Evolutionary conservation across 2,888 invertebrate species (phyloP), one percentile per base, ranked within the genome.

Genomic region (Coremacera marginata): DNA sequence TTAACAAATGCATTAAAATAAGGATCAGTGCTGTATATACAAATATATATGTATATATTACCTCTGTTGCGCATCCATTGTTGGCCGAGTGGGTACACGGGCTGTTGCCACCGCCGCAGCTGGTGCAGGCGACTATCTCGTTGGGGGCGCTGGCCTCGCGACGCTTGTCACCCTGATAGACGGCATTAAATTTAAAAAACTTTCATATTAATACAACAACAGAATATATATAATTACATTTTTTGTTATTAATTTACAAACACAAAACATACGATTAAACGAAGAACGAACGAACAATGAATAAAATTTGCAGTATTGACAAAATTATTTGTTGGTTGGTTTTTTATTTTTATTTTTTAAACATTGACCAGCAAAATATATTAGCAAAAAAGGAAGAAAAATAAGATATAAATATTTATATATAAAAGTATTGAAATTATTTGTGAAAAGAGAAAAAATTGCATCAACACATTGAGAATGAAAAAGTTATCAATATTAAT

Each of bases 21-120:
- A n/a, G 2, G 5, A 31, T n/a, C 8, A 5, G 5, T n/a, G 31
- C 14, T 76, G 16, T 9, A n/a, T n/a, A n/a, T n/a, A n/a, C n/a
- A n/a, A n/a, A n/a, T n/a, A n/a, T n/a, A n/a, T n/a, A n/a, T n/a
- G n/a, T n/a, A n/a, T 3, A 68, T n/a, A 44, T 91, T 92, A 95
- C 95, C 94, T 96, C 95, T 82, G 95, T 92, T 77, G 95, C 95
- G 86, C 96, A 95, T 86, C 96, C 95, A 88, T 96, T 96, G 88
- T 95, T 96, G 77, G 95, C 93, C 77, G 95, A 94, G 90, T 96
- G 96, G 77, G 95, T 95, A 88, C 96, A 96, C 44, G 94, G 94
- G 86, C 94, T 88, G 81, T 83, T 87, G 82, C 85, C 86, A 79
- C 88, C 87, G 2, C 92, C 91, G 89, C 96, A 96, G 82, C 94